Percentiles rank a stretch among this genome's conserved stretches.
These are phyloP conservation scores for Lepus americanus DNA, from an alignment of 2,113 vertebrate species.

Conservation along the genomic window DNA sequence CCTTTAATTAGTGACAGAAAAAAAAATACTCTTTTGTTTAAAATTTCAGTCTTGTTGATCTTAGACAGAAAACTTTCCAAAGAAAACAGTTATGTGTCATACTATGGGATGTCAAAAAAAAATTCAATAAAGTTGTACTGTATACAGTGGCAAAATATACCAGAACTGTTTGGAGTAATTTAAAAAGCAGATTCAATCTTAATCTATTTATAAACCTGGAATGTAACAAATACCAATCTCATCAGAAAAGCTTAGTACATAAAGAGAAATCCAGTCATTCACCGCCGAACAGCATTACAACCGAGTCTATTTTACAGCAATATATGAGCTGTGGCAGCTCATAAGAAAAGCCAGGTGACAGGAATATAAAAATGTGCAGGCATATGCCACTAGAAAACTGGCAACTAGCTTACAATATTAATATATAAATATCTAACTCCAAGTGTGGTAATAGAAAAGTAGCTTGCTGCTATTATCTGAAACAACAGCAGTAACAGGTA, in stretches of 20 bases:
- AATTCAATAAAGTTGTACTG: not conserved
- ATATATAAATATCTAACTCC: not conserved
- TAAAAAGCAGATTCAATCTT: not conserved
- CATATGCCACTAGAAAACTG: not conserved
- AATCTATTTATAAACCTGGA: not conserved
- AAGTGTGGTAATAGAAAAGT: not conserved
- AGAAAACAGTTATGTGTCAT: not conserved
- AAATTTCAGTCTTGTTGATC: not conserved
- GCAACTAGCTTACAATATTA: not conserved
- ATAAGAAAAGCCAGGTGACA: not conserved
- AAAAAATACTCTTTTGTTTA: slow-evolving; percentile 54
- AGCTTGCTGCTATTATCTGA: slow-evolving; percentile 5
- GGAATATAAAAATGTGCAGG: not conserved
- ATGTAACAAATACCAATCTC: not conserved
- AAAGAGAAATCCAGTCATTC: not conserved
- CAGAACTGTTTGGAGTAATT: not conserved
- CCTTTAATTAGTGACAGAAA: slow-evolving; percentile 29
- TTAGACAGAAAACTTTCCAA: not conserved
- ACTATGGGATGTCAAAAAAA: not conserved
- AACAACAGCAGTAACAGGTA: not conserved
- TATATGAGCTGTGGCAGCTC: not conserved
- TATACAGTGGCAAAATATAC: not conserved
- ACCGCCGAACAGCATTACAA: not conserved
- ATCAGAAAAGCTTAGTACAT: not conserved
- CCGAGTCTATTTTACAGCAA: not conserved